Evolutionary conservation across 2,113 vertebrate species (phyloP).

Genomic region (Mesitornis unicolor): DNA sequence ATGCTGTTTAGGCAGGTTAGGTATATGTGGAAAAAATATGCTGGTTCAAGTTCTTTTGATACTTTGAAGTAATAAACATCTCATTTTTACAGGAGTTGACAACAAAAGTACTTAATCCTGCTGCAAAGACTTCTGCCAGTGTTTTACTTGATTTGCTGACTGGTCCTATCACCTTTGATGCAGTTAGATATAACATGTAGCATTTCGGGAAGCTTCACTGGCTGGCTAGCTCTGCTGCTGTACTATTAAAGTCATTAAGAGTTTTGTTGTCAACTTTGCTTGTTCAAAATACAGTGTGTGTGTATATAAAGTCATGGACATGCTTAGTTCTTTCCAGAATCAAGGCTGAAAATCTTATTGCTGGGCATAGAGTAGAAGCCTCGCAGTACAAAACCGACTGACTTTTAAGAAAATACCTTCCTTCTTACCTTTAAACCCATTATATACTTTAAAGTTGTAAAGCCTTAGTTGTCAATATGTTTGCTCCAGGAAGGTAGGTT

Average conservation of each 20-base stretch:
- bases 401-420: not conserved
- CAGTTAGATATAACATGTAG: rapidly evolving
- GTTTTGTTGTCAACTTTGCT: not conserved
- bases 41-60: not conserved
- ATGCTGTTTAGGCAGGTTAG: not conserved
- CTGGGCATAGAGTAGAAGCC: not conserved
- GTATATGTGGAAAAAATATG: not conserved
- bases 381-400: not conserved
- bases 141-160: not conserved
- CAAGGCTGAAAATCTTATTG: not conserved
- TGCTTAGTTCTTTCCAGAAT: not conserved
- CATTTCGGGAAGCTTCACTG: not conserved
- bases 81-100: not conserved
- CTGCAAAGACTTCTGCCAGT: not conserved
- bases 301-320: not conserved
- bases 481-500: not conserved
- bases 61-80: not conserved
- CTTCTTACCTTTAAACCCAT: not conserved
- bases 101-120: not conserved
- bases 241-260: not conserved
- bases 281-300: not conserved
- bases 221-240: not conserved
- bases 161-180: not conserved
- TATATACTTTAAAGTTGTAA: not conserved
- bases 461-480: not conserved